A percentile compares a stretch with the other conserved stretches of the same genome.
These are phyloP conservation scores for Cheiracanthium punctorium DNA, from an alignment of 2,888 invertebrate genomes.

Conservation along the genomic window DNA sequence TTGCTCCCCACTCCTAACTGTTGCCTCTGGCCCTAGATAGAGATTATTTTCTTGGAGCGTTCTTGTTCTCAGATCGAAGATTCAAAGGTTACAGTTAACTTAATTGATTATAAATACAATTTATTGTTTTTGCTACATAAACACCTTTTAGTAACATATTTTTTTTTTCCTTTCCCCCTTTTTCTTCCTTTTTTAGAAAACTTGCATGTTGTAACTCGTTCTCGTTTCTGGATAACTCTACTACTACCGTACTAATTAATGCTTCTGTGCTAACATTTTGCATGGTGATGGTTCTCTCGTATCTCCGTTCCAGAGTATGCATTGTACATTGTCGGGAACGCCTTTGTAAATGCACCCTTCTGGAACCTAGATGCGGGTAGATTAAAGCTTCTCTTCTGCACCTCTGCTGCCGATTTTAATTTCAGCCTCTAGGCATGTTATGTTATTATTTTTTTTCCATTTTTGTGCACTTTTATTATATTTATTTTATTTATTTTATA, in stretches of 20 bases:
- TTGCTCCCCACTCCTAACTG: no score
- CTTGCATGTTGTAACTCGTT: slow-evolving; percentile 29
- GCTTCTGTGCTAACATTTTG: slow-evolving; percentile 9
- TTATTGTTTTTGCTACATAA: no score
- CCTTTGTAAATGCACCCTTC: slow-evolving; percentile 68
- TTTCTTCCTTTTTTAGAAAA: slow-evolving; percentile 24
- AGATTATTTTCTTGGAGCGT: no score
- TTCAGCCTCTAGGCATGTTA: background rate
- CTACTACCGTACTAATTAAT: background rate
- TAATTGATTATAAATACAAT: no score
- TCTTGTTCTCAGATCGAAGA: no score
- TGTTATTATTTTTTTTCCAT: background rate
- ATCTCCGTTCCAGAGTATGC: slow-evolving; percentile 68
- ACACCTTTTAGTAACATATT: no score
- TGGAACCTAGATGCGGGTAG: slow-evolving; percentile 50
- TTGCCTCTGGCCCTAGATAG: no score
- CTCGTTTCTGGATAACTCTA: slow-evolving; percentile 23
- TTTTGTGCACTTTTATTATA: background rate
- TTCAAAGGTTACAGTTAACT: no score
- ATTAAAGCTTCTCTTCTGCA: slow-evolving; percentile 26
- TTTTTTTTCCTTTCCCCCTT: slow-evolving; percentile 1
- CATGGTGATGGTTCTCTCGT: slow-evolving; percentile 57
- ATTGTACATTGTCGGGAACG: slow-evolving; percentile 55
- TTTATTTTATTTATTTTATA: background rate
- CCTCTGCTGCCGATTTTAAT: background rate